Percentiles rank a stretch among this genome's conserved stretches.
phyloP scores from a whole-genome alignment of 2,113 vertebrate species.

The Irena cyanogastra region DNA sequence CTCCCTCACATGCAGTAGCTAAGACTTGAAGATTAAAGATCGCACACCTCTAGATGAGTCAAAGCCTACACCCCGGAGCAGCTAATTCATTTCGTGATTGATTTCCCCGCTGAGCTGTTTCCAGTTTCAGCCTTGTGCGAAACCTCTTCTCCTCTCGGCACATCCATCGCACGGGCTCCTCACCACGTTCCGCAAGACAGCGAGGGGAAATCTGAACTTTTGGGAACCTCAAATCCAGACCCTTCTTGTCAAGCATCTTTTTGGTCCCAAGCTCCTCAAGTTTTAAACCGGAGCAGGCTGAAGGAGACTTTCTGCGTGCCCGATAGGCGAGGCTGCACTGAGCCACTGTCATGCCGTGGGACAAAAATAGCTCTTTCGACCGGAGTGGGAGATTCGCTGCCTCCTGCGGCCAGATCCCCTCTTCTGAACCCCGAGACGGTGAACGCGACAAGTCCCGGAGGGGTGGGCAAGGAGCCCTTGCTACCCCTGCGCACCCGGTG shows the following conservation, averaged over 20 bases:
- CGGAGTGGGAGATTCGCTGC: rapidly evolving
- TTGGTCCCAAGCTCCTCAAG: background rate
- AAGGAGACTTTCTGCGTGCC: background rate
- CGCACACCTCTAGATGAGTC: background rate
- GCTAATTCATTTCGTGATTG: constrained; percentile 6
- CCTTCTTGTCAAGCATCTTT: background rate
- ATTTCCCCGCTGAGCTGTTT: constrained; percentile 9
- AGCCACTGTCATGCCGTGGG: background rate
- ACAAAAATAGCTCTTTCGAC: background rate
- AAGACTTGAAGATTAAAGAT: constrained; percentile 20
- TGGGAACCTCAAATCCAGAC: background rate
- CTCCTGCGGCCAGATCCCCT: background rate
- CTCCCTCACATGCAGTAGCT: background rate
- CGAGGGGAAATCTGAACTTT: background rate
- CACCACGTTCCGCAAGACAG: background rate
- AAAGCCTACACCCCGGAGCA: background rate
- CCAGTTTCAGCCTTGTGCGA: background rate
- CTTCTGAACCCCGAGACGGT: background rate
- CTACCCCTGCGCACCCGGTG: rapidly evolving
- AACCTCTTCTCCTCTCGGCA: background rate
- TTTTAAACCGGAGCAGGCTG: background rate
- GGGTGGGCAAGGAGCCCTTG: rapidly evolving
- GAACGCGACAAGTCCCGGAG: rapidly evolving
- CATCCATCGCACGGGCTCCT: background rate
- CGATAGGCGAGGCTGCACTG: background rate